These are phyloP conservation scores for Dolichotis patagonum DNA, from an alignment of 2,113 vertebrate species.

Conservation along the genomic window DNA sequence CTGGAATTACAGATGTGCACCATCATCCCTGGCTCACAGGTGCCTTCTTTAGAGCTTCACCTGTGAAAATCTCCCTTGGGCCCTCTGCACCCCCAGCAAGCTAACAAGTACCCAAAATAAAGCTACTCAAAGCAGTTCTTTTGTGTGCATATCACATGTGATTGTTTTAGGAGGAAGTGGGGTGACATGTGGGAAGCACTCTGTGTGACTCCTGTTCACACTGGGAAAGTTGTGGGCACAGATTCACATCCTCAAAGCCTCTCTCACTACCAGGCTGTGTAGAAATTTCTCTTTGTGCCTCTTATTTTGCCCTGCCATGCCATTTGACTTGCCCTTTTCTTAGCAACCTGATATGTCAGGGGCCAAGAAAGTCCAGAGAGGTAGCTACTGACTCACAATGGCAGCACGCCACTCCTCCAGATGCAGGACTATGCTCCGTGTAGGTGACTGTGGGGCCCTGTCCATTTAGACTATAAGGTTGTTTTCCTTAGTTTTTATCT, in stretches of 20 bases:
- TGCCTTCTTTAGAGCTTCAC: neutral
- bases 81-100: neutral
- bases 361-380: neutral
- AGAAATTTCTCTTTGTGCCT: neutral
- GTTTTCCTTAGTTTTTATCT: conserved; percentile 24
- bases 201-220: neutral
- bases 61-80: neutral
- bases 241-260: neutral
- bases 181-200: neutral
- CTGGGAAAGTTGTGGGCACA: neutral
- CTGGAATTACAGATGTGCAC: too few relatives aligned
- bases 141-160: neutral
- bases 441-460: neutral
- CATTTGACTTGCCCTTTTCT: neutral
- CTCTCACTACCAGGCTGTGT: neutral
- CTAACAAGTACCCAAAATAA: neutral
- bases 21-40: neutral
- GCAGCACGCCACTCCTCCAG: neutral
- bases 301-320: neutral
- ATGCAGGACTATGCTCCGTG: neutral
- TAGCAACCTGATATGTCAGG: neutral
- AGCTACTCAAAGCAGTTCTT: neutral
- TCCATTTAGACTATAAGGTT: neutral
- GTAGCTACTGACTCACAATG: neutral
- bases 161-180: neutral